These are phyloP conservation scores for Mystacornis crossleyi DNA, from an alignment of 2,113 vertebrate species.

Conservation along the genomic window DNA sequence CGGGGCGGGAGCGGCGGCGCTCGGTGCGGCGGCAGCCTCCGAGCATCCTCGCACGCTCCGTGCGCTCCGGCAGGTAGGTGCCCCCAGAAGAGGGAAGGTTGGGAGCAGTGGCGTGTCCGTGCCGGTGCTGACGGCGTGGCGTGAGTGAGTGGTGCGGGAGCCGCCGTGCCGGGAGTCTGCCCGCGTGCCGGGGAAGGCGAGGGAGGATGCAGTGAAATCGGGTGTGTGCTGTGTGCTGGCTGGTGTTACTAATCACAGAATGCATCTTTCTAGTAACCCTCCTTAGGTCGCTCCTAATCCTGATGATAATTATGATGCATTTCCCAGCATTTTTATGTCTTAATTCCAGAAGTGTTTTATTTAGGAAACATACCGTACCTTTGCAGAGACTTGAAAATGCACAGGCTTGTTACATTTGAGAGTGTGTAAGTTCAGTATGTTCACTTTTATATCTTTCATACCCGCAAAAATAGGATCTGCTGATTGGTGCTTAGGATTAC, in stretches of 20 bases:
- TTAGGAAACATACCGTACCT: not conserved
- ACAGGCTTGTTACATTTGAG: not conserved
- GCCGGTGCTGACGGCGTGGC: not conserved
- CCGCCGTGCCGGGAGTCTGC: not conserved
- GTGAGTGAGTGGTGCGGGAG: not conserved
- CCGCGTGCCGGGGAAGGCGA: not conserved
- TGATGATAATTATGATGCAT: accelerated
- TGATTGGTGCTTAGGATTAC: not conserved
- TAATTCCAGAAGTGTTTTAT: not conserved
- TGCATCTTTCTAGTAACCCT: not conserved
- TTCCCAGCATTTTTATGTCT: not conserved
- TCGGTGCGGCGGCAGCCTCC: not conserved
- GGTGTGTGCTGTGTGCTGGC: not conserved
- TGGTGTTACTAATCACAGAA: not conserved
- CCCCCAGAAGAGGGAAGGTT: not conserved
- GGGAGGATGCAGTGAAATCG: not conserved
- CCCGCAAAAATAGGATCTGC: not conserved
- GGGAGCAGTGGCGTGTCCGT: not conserved
- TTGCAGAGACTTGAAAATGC: not conserved
- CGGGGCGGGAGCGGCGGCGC: not conserved
- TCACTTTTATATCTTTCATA: not conserved
- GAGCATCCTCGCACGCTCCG: not conserved
- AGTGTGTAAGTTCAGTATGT: not conserved
- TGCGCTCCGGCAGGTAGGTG: not conserved
- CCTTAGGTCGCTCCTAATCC: not conserved